These are phyloP conservation scores for Coryphaenoides rupestris DNA, from an alignment of 2,113 vertebrate genomes.

Conservation along the genomic window DNA sequence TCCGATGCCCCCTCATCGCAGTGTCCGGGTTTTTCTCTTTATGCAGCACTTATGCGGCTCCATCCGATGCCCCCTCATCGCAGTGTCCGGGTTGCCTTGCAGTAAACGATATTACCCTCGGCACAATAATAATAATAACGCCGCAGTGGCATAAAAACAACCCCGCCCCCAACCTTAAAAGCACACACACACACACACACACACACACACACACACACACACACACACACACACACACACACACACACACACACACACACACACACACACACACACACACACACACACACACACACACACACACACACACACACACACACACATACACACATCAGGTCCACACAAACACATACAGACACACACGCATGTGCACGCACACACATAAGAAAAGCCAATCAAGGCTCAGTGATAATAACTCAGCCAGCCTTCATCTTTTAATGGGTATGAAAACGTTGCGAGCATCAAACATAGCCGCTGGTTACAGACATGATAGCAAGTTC, in stretches of 20 bases:
- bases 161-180: background rate
- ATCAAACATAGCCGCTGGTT: conserved; percentile 56
- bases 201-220: background rate
- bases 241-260: background rate
- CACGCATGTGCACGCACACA: background rate
- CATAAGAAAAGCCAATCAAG: conserved; percentile 48
- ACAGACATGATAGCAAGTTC: conserved; percentile 43
- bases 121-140: conserved; percentile 20
- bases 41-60: background rate
- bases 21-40: background rate
- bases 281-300: too few relatives aligned
- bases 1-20: conserved; percentile 4
- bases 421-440: conserved; percentile 56
- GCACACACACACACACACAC: background rate
- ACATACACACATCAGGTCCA: too few relatives aligned
- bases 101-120: background rate
- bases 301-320: too few relatives aligned
- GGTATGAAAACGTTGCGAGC: conserved; percentile 49
- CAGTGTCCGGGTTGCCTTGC: background rate
- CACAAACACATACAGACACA: background rate
- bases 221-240: background rate
- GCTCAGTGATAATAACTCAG: conserved; percentile 44
- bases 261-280: too few relatives aligned
- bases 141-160: conserved; percentile 1
- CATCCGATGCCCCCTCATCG: conserved; percentile 2